These are phyloP conservation scores for Brachionus calyciflorus DNA, from an alignment of 1,140 invertebrate genomes.

Conservation along the genomic window DNA sequence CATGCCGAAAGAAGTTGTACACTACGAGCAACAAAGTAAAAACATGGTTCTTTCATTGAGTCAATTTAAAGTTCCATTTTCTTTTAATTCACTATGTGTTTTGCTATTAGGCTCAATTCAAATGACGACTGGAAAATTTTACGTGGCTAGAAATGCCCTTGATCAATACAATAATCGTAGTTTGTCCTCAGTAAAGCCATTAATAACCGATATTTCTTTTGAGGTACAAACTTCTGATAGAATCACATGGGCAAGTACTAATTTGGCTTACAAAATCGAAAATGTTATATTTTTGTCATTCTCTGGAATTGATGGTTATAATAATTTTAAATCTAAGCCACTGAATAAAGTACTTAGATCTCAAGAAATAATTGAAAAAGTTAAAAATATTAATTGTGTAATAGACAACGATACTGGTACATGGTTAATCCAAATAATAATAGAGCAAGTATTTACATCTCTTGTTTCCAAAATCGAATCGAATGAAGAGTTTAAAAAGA, in stretches of 20 bases:
- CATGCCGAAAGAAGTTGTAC: neutral
- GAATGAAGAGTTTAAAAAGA: neutral
- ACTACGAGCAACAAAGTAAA: neutral
- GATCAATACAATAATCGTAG: neutral
- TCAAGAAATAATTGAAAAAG: too few species aligned
- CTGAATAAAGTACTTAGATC: too few species aligned
- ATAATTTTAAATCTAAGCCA: too few species aligned
- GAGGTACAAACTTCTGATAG: neutral
- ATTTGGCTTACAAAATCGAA: too few species aligned
- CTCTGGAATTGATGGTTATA: too few species aligned
- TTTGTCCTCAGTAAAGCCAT: neutral
- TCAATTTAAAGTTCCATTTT: neutral
- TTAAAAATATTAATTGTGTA: too few species aligned
- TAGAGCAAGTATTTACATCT: constrained; percentile 1
- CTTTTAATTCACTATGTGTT: neutral
- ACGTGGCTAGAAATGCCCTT: neutral
- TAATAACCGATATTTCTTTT: neutral
- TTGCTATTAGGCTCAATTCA: neutral
- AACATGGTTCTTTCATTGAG: constrained; percentile 5
- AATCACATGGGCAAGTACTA: too few species aligned
- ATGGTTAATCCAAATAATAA: neutral
- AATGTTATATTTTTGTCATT: too few species aligned
- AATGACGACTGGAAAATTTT: neutral
- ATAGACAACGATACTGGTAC: neutral
- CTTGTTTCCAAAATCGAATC: neutral